Evolutionary conservation across 2,888 invertebrate genomes (phyloP).

Genomic region (Amiota minor): DNA sequence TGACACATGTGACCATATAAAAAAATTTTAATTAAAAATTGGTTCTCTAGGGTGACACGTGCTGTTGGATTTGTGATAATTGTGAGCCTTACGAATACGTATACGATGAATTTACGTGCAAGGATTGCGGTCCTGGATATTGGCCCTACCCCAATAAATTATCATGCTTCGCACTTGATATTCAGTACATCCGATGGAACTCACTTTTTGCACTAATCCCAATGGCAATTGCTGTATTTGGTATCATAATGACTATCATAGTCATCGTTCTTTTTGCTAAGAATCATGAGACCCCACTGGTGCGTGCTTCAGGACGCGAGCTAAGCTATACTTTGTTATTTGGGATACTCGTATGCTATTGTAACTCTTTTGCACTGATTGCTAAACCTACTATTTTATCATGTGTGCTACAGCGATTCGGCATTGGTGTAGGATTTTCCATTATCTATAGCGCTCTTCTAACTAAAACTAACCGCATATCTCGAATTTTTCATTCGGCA

Average conservation of each 20-base stretch:
- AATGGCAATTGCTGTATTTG: constrained; percentile 77
- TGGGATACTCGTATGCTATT: constrained; percentile 82
- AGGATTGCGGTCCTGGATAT: constrained; percentile 78
- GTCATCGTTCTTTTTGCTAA: constrained; percentile 79
- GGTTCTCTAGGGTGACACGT: constrained; percentile 77
- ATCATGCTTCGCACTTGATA: constrained; percentile 78
- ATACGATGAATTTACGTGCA: constrained; percentile 79
- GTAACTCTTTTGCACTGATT: constrained; percentile 82
- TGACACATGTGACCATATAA: background rate
- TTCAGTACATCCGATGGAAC: constrained; percentile 80
- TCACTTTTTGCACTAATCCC: constrained; percentile 79
- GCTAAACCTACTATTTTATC: constrained; percentile 79
- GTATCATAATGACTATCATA: constrained; percentile 77
- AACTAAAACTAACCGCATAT: constrained; percentile 84
- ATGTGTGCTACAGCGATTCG: constrained; percentile 80
- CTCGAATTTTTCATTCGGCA: constrained; percentile 82
- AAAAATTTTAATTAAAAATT: background rate
- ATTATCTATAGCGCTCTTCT: constrained; percentile 84
- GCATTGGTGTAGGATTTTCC: constrained; percentile 82
- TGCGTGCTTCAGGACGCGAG: constrained; percentile 86
- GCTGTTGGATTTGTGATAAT: constrained; percentile 85
- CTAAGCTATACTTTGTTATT: constrained; percentile 83
- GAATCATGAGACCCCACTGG: constrained; percentile 82
- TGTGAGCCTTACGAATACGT: constrained; percentile 82
- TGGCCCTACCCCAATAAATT: constrained; percentile 79